phyloP scores from a whole-genome alignment of 2,113 vertebrate genomes.

The Rhinichthys klamathensis region DNA sequence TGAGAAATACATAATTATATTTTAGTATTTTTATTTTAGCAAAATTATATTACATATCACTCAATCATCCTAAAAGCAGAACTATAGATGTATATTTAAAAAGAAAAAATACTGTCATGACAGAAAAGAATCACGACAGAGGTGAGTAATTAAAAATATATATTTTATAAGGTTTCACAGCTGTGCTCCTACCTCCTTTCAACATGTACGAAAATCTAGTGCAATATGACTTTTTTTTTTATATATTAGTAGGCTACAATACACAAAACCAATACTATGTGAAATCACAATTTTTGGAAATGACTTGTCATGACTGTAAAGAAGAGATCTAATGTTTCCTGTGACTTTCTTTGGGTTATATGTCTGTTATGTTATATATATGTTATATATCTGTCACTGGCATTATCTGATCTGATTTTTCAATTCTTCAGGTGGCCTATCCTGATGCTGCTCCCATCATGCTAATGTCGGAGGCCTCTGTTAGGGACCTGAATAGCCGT shows the following conservation, averaged over 20 bases:
- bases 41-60: too few species aligned
- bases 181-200: neutral
- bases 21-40: too few species aligned
- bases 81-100: too few species aligned
- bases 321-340: neutral
- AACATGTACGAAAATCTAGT: neutral
- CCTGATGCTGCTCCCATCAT: slow-evolving; percentile 81
- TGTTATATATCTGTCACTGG: neutral
- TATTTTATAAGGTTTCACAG: neutral
- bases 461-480: slow-evolving; percentile 87
- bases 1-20: too few species aligned
- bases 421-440: slow-evolving; percentile 81
- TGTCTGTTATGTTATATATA: too few species aligned
- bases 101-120: too few species aligned
- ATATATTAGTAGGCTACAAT: neutral
- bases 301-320: neutral
- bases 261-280: neutral
- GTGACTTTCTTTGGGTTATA: neutral
- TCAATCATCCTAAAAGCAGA: too few species aligned
- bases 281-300: neutral
- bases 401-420: neutral
- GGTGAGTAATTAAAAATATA: neutral
- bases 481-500: slow-evolving; percentile 82
- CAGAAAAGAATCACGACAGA: neutral
- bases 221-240: neutral